phyloP scores from a whole-genome alignment of 2,797 vertebrate species.

The Chelon auratus region DNA sequence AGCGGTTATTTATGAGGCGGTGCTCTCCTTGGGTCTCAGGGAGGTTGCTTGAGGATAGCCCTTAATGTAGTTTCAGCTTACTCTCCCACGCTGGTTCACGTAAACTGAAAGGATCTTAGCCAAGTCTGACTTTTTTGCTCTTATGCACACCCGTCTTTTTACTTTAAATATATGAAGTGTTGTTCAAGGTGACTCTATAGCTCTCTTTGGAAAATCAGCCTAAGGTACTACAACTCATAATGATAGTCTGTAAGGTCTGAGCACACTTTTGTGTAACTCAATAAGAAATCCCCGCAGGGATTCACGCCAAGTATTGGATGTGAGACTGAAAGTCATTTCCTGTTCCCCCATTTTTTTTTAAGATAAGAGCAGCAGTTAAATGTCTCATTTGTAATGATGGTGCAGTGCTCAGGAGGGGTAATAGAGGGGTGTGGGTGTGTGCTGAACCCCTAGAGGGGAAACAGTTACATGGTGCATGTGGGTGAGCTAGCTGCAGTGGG shows the following conservation, averaged over 20 bases:
- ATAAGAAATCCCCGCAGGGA: slow-evolving; percentile 32
- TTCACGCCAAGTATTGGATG: not conserved
- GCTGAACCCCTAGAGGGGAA: slow-evolving; percentile 3
- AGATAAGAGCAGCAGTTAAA: slow-evolving; percentile 36
- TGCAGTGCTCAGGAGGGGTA: slow-evolving; percentile 9
- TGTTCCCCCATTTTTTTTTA: slow-evolving; percentile 23
- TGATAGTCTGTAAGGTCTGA: slow-evolving; percentile 12
- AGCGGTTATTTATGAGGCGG: slow-evolving; percentile 65
- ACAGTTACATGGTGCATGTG: slow-evolving; percentile 16
- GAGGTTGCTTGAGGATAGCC: slow-evolving; percentile 55
- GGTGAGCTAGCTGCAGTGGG: slow-evolving; percentile 20
- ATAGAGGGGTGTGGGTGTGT: slow-evolving; percentile 15
- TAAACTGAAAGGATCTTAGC: slow-evolving; percentile 26
- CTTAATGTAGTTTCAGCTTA: slow-evolving; percentile 41
- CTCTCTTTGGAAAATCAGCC: slow-evolving; percentile 18
- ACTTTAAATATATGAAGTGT: slow-evolving; percentile 26
- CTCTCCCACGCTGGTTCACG: slow-evolving; percentile 26
- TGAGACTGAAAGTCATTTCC: slow-evolving; percentile 8
- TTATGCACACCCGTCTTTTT: not conserved
- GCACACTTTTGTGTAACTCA: slow-evolving; percentile 12
- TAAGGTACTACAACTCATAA: slow-evolving; percentile 14
- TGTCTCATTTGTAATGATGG: slow-evolving; percentile 26
- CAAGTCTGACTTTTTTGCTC: slow-evolving; percentile 21
- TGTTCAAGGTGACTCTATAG: slow-evolving; percentile 55
- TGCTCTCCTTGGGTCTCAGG: slow-evolving; percentile 33